Percentiles rank a stretch among this genome's conserved stretches.
Evolutionary conservation across 2,113 vertebrate genomes (phyloP).

Genomic region (Hiodon tergisus): DNA sequence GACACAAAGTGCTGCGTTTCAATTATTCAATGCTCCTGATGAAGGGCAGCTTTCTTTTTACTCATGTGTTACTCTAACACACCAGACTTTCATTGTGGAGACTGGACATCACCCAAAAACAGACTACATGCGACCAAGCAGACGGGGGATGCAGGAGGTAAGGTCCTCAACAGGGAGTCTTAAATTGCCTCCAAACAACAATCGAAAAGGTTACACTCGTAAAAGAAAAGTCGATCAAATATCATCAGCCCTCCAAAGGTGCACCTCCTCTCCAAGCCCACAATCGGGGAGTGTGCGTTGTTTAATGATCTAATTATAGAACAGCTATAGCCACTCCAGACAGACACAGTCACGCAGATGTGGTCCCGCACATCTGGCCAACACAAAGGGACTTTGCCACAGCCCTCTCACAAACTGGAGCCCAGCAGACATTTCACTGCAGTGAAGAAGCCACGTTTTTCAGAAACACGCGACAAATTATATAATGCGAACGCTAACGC

Average conservation of each 20-base stretch:
- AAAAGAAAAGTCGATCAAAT: neutral
- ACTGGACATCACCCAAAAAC: neutral
- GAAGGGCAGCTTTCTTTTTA: neutral
- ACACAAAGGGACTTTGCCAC: neutral
- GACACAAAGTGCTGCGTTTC: neutral
- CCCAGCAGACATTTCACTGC: neutral
- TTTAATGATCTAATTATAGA: constrained; percentile 13
- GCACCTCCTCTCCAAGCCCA: neutral
- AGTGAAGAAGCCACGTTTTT: neutral
- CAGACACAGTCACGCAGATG: neutral
- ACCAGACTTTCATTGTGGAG: too few species aligned
- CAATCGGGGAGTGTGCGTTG: constrained; percentile 12
- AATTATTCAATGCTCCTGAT: neutral
- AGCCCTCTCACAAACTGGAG: neutral
- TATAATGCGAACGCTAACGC: too few species aligned
- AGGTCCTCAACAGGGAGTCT: neutral
- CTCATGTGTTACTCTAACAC: neutral
- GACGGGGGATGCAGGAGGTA: too few species aligned
- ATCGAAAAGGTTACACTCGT: too few species aligned
- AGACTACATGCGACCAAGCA: neutral
- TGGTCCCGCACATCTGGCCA: constrained; percentile 6
- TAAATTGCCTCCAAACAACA: too few species aligned
- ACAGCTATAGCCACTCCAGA: constrained; percentile 2
- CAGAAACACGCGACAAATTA: too few species aligned
- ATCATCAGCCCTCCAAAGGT: neutral